Conservation (phyloP, 2,113 vertebrate genomes). For the Fukomys damarensis region DNA sequence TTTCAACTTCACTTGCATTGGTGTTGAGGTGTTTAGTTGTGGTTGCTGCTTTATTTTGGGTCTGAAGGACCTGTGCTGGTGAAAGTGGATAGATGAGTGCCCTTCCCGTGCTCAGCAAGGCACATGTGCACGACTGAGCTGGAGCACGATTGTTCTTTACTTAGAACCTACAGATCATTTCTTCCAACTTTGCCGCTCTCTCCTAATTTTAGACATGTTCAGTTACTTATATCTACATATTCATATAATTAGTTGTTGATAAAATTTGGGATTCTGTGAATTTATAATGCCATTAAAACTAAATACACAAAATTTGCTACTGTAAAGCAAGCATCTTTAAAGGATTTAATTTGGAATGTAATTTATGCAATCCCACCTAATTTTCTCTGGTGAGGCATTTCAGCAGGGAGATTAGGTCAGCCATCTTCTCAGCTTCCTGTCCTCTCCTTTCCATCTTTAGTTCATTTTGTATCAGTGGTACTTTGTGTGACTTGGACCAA, state of each 20-base stretch:
- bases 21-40: constrained; percentile 11
- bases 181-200: not conserved
- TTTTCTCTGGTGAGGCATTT: constrained; percentile 62
- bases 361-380: constrained; percentile 83
- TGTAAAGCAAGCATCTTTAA: constrained; percentile 74
- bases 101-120: not conserved
- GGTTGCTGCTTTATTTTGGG: constrained; percentile 13
- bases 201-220: constrained; percentile 29
- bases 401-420: constrained; percentile 72
- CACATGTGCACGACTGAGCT: not conserved
- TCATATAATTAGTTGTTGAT: constrained; percentile 44
- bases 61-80: not conserved
- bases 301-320: constrained; percentile 70
- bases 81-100: not conserved
- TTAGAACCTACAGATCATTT: not conserved
- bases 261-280: constrained; percentile 66
- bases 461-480: not conserved
- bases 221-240: constrained; percentile 9
- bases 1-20: not conserved
- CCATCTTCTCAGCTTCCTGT: not conserved
- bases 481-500: not conserved
- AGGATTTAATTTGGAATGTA: constrained; percentile 77
- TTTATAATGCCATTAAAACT: constrained; percentile 71
- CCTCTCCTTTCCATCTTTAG: not conserved
- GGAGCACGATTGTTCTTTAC: not conserved